These are phyloP conservation scores for Atethmia centrago DNA, from an alignment of 2,888 invertebrate genomes.

Conservation along the genomic window DNA sequence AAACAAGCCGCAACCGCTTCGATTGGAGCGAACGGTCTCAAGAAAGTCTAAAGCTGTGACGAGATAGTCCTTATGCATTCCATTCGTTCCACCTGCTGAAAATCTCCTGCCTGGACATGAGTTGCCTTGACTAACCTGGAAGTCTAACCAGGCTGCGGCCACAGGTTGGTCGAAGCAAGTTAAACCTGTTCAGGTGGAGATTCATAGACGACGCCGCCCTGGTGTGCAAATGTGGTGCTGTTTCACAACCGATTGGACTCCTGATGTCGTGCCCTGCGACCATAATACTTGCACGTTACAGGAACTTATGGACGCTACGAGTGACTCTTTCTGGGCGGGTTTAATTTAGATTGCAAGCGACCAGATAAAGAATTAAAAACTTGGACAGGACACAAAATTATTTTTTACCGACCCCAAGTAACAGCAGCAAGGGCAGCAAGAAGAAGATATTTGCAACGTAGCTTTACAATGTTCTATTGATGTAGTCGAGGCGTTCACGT, in stretches of 20 bases:
- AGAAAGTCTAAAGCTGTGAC: neutral
- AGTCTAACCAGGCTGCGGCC: neutral
- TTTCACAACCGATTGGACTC: neutral
- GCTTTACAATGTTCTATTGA: conserved; percentile 22
- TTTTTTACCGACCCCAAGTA: neutral
- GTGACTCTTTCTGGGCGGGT: neutral
- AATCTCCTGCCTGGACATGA: too few relatives aligned
- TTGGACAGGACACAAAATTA: neutral
- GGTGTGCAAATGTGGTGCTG: neutral
- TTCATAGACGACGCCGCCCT: neutral
- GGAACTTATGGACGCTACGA: neutral
- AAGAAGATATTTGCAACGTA: neutral
- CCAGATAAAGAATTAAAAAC: neutral
- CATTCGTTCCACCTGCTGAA: neutral
- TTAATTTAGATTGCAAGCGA: neutral
- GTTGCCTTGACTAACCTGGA: neutral
- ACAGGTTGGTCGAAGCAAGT: neutral
- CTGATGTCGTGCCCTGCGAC: neutral
- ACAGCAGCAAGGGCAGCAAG: too few relatives aligned
- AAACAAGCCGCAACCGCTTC: neutral
- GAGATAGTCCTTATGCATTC: neutral
- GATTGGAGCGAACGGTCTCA: neutral
- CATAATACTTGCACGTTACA: neutral
- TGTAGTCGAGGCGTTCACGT: conserved; percentile 64
- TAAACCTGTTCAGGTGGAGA: neutral